Evolutionary conservation across 2,797 vertebrate genomes (phyloP).

Genomic region (Austrolebias charrua): DNA sequence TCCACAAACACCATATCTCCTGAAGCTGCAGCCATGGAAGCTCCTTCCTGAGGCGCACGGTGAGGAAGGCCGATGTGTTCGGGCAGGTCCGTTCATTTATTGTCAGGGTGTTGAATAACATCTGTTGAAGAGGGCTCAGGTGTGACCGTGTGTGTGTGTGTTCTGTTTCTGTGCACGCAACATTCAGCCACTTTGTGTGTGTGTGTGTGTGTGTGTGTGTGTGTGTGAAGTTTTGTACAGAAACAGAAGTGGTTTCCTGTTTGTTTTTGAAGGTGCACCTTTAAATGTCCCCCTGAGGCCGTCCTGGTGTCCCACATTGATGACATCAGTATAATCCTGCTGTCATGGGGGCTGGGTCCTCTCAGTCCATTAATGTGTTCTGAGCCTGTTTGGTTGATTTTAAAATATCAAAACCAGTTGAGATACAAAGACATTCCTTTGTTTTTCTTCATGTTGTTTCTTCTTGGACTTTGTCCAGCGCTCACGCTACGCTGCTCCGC

Average conservation of each 20-base stretch:
- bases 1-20: slow-evolving; percentile 62
- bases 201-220: slow-evolving; percentile 28
- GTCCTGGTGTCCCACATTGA: slow-evolving; percentile 65
- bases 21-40: slow-evolving; percentile 47
- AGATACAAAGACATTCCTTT: neutral
- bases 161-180: slow-evolving; percentile 40
- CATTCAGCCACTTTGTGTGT: slow-evolving; percentile 31
- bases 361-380: slow-evolving; percentile 4
- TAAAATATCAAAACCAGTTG: neutral
- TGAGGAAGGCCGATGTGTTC: slow-evolving; percentile 63
- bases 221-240: slow-evolving; percentile 62
- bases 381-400: neutral
- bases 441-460: slow-evolving; percentile 9
- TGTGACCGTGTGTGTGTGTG: slow-evolving; percentile 60
- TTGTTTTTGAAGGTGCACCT: slow-evolving; percentile 70
- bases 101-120: slow-evolving; percentile 70
- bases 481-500: slow-evolving; percentile 56
- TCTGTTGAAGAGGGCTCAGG: slow-evolving; percentile 73
- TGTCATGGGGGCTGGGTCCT: slow-evolving; percentile 7
- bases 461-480: slow-evolving; percentile 23
- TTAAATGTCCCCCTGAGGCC: slow-evolving; percentile 68
- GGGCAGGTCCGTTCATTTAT: slow-evolving; percentile 57
- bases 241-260: slow-evolving; percentile 77
- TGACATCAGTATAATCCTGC: slow-evolving; percentile 66
- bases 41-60: slow-evolving; percentile 50